Percentiles rank a stretch among this genome's conserved stretches.
phyloP scores from a whole-genome alignment of 2,797 vertebrate species.

The Sebastes diploproa region DNA sequence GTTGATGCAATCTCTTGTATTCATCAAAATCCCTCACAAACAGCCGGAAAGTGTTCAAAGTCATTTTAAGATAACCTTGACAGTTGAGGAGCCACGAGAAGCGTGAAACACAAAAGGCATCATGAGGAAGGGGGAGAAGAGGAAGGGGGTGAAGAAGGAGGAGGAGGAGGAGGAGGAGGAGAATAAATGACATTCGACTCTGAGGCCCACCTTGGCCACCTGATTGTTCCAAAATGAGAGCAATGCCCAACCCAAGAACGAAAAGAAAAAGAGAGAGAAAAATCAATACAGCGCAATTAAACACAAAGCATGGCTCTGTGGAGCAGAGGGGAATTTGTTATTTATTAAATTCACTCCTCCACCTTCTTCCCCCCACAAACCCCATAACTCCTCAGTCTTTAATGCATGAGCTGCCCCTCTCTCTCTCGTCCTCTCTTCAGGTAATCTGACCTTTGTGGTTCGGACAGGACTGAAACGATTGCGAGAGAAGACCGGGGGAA shows the following conservation, averaged over 20 bases:
- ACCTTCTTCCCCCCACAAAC: conserved; percentile 52
- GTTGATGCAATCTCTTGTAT: conserved; percentile 25
- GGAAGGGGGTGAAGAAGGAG: background rate
- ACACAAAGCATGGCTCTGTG: conserved; percentile 77
- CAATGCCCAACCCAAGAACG: conserved; percentile 63
- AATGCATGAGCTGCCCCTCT: conserved; percentile 63
- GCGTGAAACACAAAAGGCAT: conserved; percentile 42
- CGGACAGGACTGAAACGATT: conserved; percentile 74
- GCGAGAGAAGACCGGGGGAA: conserved; percentile 75
- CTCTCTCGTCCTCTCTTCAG: conserved; percentile 71
- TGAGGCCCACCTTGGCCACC: conserved; percentile 74
- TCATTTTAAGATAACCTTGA: conserved; percentile 51
- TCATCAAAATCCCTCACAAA: conserved; percentile 41
- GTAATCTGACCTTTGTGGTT: conserved; percentile 79
- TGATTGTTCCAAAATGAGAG: conserved; percentile 84
- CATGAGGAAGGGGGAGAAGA: background rate
- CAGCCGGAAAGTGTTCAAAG: conserved; percentile 26
- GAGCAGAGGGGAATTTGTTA: conserved; percentile 81
- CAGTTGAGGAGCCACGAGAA: conserved; percentile 19
- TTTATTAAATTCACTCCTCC: conserved; percentile 79
- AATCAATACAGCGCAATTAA: conserved; percentile 87
- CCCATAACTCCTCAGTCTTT: conserved; percentile 61
- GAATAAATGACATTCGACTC: conserved; percentile 72
- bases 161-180: conserved; percentile 1
- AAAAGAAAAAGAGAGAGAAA: conserved; percentile 68